Percentiles rank a stretch among this genome's conserved stretches.
Evolutionary conservation across 2,888 invertebrate genomes (phyloP).

Genomic region (Nipponacmea schrenckii): DNA sequence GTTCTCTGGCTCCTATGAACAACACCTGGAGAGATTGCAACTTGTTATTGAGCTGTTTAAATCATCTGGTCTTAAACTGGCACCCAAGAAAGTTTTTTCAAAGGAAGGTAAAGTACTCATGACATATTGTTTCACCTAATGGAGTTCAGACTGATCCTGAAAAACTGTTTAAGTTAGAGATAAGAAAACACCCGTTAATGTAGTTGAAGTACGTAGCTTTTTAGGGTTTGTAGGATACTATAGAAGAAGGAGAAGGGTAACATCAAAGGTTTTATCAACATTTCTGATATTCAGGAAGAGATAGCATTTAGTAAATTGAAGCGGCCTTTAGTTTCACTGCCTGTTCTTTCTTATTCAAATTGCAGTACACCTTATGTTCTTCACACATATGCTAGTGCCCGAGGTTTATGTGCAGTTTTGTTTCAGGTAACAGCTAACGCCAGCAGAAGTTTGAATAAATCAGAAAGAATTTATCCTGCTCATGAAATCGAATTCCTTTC

Average conservation of each 20-base stretch:
- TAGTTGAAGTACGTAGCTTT: background rate
- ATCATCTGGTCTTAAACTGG: too few relatives aligned
- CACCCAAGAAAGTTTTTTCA: slow-evolving; percentile 9
- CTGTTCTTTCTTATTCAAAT: slow-evolving; percentile 21
- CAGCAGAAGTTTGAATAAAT: slow-evolving; percentile 26
- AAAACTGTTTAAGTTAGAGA: slow-evolving; percentile 21
- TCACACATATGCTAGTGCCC: slow-evolving; percentile 5
- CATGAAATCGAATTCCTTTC: slow-evolving; percentile 30
- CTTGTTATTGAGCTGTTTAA: background rate
- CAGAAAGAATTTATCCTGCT: slow-evolving; percentile 27
- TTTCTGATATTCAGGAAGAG: too few relatives aligned
- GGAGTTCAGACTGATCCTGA: slow-evolving; percentile 26
- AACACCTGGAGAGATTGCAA: slow-evolving; percentile 5
- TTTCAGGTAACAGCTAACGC: slow-evolving; percentile 32
- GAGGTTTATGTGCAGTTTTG: slow-evolving; percentile 25
- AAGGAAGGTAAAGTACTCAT: slow-evolving; percentile 18
- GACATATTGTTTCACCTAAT: slow-evolving; percentile 26
- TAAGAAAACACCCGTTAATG: slow-evolving; percentile 23
- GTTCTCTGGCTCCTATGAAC: too few relatives aligned
- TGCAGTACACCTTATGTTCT: slow-evolving; percentile 20
- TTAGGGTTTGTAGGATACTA: too few relatives aligned
- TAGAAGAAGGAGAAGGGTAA: background rate
- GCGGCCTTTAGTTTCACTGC: background rate
- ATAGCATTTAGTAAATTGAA: too few relatives aligned
- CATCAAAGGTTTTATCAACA: too few relatives aligned